phyloP scores from a whole-genome alignment of 2,113 vertebrate genomes.

The Pseudonaja textilis region DNA sequence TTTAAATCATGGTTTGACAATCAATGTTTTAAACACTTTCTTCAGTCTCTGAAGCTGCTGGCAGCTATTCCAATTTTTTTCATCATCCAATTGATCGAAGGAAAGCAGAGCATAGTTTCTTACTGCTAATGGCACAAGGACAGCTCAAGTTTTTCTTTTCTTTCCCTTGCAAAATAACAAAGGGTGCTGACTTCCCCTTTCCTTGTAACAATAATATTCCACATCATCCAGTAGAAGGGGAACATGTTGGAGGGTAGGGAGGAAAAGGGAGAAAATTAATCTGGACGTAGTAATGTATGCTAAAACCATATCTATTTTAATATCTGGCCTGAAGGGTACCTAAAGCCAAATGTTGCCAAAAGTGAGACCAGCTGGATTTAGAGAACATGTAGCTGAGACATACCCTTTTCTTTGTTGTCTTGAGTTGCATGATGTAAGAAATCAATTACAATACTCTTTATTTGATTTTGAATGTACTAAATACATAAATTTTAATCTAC shows the following conservation, averaged over 20 bases:
- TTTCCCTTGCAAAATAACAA: not conserved
- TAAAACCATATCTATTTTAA: not conserved
- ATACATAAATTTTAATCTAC: not conserved
- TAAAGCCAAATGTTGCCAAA: not conserved
- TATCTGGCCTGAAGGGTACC: not conserved
- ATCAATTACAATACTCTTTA: not conserved
- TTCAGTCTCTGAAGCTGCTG: not conserved
- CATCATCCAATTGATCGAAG: not conserved
- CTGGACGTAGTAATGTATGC: not conserved
- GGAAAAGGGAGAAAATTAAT: not conserved
- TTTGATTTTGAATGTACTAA: not conserved
- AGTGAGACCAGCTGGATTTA: not conserved
- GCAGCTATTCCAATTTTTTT: not conserved
- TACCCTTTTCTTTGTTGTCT: not conserved
- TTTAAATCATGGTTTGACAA: not conserved
- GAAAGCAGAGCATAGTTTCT: not conserved
- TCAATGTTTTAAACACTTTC: not conserved
- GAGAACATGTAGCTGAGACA: not conserved
- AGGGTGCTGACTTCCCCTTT: not conserved
- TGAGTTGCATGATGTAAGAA: not conserved
- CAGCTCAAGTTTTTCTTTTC: not conserved
- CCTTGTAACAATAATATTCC: not conserved
- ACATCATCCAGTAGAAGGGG: not conserved
- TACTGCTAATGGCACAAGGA: not conserved
- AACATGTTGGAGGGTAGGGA: not conserved